Conservation (phyloP, 2,888 invertebrate species). For the Plebejus argus region DNA sequence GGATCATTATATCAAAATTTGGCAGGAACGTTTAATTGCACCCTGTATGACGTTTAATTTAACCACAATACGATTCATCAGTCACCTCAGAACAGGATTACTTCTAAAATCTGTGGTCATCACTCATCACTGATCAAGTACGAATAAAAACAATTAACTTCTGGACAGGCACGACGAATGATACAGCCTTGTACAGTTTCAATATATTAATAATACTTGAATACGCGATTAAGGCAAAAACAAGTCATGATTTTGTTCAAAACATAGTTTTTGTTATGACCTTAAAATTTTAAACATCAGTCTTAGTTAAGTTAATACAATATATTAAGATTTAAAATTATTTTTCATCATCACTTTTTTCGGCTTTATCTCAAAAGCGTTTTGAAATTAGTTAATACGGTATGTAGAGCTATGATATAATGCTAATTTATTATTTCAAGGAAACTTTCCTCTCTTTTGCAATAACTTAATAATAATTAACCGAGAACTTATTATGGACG, state of each 20-base stretch:
- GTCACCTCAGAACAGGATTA: no score
- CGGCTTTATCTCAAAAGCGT: not conserved
- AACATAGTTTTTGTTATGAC: constrained; percentile 8
- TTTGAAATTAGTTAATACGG: not conserved
- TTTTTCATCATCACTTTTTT: no score
- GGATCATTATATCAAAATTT: no score
- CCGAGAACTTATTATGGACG: no score
- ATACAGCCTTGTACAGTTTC: constrained; percentile 16
- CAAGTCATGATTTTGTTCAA: constrained; percentile 20
- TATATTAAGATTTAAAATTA: no score
- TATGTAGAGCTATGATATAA: not conserved
- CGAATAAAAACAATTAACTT: not conserved
- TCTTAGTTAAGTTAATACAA: not conserved
- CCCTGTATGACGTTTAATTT: not conserved
- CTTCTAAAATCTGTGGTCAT: no score
- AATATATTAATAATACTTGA: constrained; percentile 25
- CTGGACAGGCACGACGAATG: constrained; percentile 15
- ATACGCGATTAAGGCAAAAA: constrained; percentile 8
- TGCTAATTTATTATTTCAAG: not conserved
- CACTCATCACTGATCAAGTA: not conserved
- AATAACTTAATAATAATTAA: not conserved
- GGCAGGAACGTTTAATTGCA: no score
- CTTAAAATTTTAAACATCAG: not conserved
- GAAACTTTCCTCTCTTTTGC: not conserved
- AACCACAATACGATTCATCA: not conserved